A percentile compares a stretch with the other conserved stretches of the same genome.
Evolutionary conservation across 2,888 invertebrate species (phyloP).

Genomic region (Acleris laterana): DNA sequence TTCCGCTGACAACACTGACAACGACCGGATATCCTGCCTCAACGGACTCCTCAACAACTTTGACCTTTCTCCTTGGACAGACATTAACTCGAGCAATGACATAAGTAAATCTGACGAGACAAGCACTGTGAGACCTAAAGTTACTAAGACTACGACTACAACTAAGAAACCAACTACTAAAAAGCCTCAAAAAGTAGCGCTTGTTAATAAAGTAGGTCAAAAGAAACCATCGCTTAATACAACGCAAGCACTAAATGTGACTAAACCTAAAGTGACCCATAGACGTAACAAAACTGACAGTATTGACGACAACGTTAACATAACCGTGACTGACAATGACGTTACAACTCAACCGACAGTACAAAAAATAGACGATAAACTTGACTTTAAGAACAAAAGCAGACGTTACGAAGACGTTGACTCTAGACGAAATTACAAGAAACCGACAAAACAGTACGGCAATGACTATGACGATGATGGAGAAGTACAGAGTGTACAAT

Average conservation of each 20-base stretch:
- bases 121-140: slow-evolving; percentile 39
- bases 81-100: slow-evolving; percentile 73
- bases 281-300: slow-evolving; percentile 51
- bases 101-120: slow-evolving; percentile 64
- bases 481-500: slow-evolving; percentile 70
- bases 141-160: slow-evolving; percentile 47
- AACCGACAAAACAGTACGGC: slow-evolving; percentile 53
- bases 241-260: slow-evolving; percentile 47
- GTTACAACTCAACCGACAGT: slow-evolving; percentile 46
- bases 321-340: slow-evolving; percentile 48
- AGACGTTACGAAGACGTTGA: slow-evolving; percentile 65
- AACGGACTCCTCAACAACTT: slow-evolving; percentile 82
- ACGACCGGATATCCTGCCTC: slow-evolving; percentile 84
- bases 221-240: slow-evolving; percentile 50
- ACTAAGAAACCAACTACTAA: slow-evolving; percentile 52
- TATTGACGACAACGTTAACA: slow-evolving; percentile 40
- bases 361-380: slow-evolving; percentile 83
- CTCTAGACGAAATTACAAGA: slow-evolving; percentile 52
- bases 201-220: slow-evolving; percentile 45
- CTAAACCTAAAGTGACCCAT: slow-evolving; percentile 50
- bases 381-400: slow-evolving; percentile 83
- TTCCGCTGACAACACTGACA: slow-evolving; percentile 84
- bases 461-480: slow-evolving; percentile 64
- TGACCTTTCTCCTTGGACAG: slow-evolving; percentile 86
- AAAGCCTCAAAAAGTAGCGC: slow-evolving; percentile 45